Conservation (phyloP, 1,140 invertebrate species). For the Leptestheria dahalacensis region DNA sequence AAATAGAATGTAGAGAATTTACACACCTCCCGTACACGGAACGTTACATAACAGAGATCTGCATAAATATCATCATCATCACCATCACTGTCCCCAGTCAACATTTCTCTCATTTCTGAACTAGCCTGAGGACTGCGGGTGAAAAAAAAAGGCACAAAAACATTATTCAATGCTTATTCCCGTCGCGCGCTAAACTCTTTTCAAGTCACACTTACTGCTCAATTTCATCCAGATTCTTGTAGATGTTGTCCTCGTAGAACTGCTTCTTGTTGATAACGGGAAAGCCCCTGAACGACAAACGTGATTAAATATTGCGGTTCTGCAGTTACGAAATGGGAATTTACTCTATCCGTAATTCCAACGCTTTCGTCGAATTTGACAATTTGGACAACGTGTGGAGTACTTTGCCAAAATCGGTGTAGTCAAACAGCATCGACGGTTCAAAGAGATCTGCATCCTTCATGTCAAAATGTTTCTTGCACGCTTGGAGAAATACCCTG, state of each 20-base stretch:
- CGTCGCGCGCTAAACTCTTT: not conserved
- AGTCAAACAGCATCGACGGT: constrained; percentile 77
- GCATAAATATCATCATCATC: constrained; percentile 71
- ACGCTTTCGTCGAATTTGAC: constrained; percentile 57
- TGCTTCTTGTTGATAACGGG: constrained; percentile 24
- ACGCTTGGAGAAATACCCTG: constrained; percentile 71
- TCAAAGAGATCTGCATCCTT: constrained; percentile 81
- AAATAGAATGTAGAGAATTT: not conserved
- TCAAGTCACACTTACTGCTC: constrained; percentile 28
- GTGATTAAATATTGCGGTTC: not conserved
- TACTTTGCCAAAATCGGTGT: constrained; percentile 84
- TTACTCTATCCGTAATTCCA: constrained; percentile 46
- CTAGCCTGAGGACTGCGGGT: constrained; percentile 6
- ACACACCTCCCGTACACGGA: constrained; percentile 25
- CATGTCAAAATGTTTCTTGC: constrained; percentile 62
- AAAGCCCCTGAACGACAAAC: constrained; percentile 29
- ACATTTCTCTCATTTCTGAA: not conserved
- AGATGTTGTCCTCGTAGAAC: constrained; percentile 35
- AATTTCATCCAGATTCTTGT: constrained; percentile 33
- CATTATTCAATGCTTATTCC: not conserved
- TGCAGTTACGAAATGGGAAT: not conserved
- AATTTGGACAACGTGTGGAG: constrained; percentile 73
- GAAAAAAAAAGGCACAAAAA: not conserved
- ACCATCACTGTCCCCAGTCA: constrained; percentile 29
- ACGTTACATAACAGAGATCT: constrained; percentile 70